Conservation (phyloP, 2,797 vertebrate genomes). For the Hybognathus amarus region DNA sequence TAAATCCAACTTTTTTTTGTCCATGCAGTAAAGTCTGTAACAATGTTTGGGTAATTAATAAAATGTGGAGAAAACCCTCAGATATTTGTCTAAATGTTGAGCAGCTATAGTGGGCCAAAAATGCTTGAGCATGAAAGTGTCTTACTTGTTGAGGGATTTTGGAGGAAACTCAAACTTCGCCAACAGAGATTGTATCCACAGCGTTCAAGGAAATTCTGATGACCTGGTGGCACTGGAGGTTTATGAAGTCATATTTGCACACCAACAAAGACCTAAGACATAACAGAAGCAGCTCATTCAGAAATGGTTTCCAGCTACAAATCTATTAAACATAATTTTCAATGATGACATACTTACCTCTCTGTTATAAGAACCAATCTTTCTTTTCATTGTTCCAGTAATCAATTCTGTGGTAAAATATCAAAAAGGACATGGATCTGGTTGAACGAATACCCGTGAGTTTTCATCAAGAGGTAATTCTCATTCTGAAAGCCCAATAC, state of each 20-base stretch:
- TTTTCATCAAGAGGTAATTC: background rate
- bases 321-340: background rate
- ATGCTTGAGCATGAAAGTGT: background rate
- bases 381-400: conserved; percentile 98
- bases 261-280: conserved; percentile 85
- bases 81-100: background rate
- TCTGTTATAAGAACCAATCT: conserved; percentile 92
- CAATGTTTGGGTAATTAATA: background rate
- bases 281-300: background rate
- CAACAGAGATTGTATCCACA: conserved; percentile 91
- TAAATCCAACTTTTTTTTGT: background rate
- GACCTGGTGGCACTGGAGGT: conserved; percentile 92
- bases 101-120: background rate
- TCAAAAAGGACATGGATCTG: background rate
- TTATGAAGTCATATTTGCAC: conserved; percentile 98
- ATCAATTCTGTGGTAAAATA: conserved; percentile 81
- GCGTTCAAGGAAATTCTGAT: conserved; percentile 86
- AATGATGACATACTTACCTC: conserved; percentile 60
- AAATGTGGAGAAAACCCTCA: background rate
- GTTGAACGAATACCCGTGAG: background rate
- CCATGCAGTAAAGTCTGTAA: background rate
- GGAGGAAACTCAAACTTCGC: conserved; percentile 94
- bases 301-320: background rate
- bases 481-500: background rate
- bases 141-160: conserved; percentile 94